Evolutionary conservation across 2,888 invertebrate genomes (phyloP), one percentile per base, ranked within the genome.

Genomic region (Cephus pulcher): DNA sequence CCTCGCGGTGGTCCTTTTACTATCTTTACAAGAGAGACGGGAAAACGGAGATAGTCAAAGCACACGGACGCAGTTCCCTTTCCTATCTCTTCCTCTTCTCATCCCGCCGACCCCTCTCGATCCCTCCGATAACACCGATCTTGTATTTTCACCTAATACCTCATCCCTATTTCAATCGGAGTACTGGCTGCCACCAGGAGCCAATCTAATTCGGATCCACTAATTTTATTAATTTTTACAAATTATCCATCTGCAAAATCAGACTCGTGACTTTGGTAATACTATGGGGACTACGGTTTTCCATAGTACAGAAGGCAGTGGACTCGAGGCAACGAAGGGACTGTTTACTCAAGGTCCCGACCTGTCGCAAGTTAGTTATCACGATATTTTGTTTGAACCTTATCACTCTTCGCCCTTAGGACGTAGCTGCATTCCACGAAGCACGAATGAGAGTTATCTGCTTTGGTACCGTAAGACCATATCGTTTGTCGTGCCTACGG

Each of bases 401-500:
- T 87, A 87, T 88, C 87, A 35, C 74, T 75, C 32, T 78, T 56
- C 80, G 68, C 74, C 30, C 74, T 35, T 34, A 69, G 40, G 37
- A 75, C 75, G 75, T 75, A 34, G 30, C 70, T 69, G 56, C 71
- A 73, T 80, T 80, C 79, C 79, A 77, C 76, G 75, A 79, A 79
- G 56, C 40, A 73, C 68, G 33, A 30, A 56, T 69, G 78, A 79
- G 76, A 80, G 69, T 76, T 78, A 40, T 75, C 71, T 78, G 40
- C 15, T 40, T 82, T 75, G 80, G 84, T 84, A 83, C 85, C 84
- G 79, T 85, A 84, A 78, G 84, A 84, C 85, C 86, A 78, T 56
- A 68, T 74, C 76, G 82, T 85, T 85, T 87, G 85, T 89, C 81
- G 81, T 86, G 79, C 81, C 84, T 88, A 83, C 83, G 87, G 89